phyloP scores from a whole-genome alignment of 2,888 invertebrate genomes.

The Scaptodrosophila latifasciaeformis region DNA sequence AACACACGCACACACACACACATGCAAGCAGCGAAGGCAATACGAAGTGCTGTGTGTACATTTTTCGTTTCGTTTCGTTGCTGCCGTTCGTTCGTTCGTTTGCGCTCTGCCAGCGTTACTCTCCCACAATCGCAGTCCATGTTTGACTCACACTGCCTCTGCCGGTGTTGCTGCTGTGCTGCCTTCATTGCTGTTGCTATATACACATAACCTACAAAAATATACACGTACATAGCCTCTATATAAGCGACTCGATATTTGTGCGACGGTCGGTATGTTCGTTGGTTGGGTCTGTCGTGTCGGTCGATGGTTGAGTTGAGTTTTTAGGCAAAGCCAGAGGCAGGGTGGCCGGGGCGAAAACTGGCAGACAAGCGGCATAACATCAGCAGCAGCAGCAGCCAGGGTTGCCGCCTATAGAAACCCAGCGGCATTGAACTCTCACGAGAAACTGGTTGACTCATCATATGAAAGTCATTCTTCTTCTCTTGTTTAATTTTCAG shows the following conservation, averaged over 20 bases:
- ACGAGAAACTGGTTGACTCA: too few relatives aligned
- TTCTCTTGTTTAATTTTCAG: too few relatives aligned
- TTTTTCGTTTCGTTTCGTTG: constrained; percentile 20
- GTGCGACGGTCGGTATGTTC: constrained; percentile 61
- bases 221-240: constrained; percentile 51
- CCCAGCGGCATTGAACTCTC: constrained; percentile 42
- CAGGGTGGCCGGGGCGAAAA: constrained; percentile 16
- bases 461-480: too few relatives aligned
- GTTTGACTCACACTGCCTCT: constrained; percentile 54
- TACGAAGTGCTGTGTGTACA: constrained; percentile 16
- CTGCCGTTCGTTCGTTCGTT: constrained; percentile 29
- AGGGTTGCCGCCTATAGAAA: constrained; percentile 15
- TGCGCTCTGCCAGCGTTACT: constrained; percentile 38
- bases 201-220: constrained; percentile 74
- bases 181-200: constrained; percentile 48
- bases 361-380: constrained; percentile 65
- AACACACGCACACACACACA: constrained; percentile 24
- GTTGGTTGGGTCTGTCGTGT: constrained; percentile 45
- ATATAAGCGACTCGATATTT: constrained; percentile 57
- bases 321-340: constrained; percentile 18
- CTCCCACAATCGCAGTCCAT: constrained; percentile 62
- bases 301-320: constrained; percentile 12
- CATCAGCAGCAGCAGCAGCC: constrained; percentile 54
- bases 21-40: too few relatives aligned
- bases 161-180: too few relatives aligned